A percentile compares a stretch with the other conserved stretches of the same genome.
Evolutionary conservation across 2,888 invertebrate genomes (phyloP).

Genomic region (Eupithecia dodoneata): DNA sequence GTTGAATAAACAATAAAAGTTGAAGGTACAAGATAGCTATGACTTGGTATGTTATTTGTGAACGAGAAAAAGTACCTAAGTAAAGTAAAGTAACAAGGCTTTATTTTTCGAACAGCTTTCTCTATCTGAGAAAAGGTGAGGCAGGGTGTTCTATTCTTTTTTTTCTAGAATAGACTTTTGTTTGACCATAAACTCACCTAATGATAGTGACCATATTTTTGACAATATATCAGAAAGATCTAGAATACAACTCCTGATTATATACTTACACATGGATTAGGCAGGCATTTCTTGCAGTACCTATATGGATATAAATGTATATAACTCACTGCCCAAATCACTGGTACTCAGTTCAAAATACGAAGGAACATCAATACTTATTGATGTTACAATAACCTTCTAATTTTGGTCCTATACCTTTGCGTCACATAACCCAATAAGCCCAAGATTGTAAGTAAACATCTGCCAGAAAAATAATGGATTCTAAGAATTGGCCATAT

Average conservation of each 20-base stretch:
- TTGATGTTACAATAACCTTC: not conserved
- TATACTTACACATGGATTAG: not conserved
- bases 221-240: not conserved
- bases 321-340: not conserved
- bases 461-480: not conserved
- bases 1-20: constrained; percentile 5
- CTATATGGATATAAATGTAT: not conserved
- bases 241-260: not conserved
- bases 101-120: not conserved
- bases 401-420: not conserved
- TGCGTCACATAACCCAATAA: not conserved
- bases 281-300: not conserved
- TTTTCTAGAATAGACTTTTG: not conserved
- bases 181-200: not conserved
- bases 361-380: not conserved
- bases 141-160: not conserved
- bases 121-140: not conserved
- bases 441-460: not conserved
- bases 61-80: not conserved
- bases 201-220: not conserved
- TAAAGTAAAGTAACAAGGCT: no score
- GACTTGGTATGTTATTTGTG: not conserved
- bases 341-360: not conserved
- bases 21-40: not conserved
- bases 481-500: not conserved